Conservation (phyloP, 30 jellyfish, hydroid and myxozoan species). For the Cassiopea xamachana region DNA sequence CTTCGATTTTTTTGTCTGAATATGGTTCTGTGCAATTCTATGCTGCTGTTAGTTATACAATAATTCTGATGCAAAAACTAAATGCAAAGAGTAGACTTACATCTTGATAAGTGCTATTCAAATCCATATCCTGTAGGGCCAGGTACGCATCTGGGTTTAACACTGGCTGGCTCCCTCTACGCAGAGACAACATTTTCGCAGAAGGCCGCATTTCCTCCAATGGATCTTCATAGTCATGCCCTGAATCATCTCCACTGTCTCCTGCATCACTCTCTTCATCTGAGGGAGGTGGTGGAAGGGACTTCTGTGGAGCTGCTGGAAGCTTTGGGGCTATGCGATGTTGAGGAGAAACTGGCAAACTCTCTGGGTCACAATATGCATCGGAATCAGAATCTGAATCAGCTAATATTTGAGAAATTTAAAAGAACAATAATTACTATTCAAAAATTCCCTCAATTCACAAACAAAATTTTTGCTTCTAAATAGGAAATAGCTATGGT, state of each 20-base stretch:
- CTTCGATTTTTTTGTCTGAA: too few relatives aligned
- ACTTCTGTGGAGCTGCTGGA: constrained; percentile 60
- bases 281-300: constrained; percentile 66
- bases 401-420: not conserved
- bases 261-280: constrained; percentile 34
- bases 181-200: constrained; percentile 38
- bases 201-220: constrained; percentile 28
- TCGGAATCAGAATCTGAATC: constrained; percentile 68
- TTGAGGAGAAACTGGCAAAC: constrained; percentile 7
- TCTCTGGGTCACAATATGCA: constrained; percentile 68
- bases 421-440: not conserved
- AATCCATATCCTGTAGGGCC: constrained; percentile 44
- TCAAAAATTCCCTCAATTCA: too few relatives aligned
- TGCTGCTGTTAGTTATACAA: not conserved
- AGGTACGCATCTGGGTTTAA: constrained; percentile 72
- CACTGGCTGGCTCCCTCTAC: constrained; percentile 68
- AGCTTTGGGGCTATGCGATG: not conserved
- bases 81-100: constrained; percentile 8
- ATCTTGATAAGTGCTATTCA: constrained; percentile 49
- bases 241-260: constrained; percentile 44
- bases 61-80: too few relatives aligned
- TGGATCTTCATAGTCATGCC: constrained; percentile 71
- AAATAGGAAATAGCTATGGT: too few relatives aligned
- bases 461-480: too few relatives aligned
- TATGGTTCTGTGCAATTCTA: too few relatives aligned